phyloP scores from a whole-genome alignment of 2,797 vertebrate species.

The Huso huso region DNA sequence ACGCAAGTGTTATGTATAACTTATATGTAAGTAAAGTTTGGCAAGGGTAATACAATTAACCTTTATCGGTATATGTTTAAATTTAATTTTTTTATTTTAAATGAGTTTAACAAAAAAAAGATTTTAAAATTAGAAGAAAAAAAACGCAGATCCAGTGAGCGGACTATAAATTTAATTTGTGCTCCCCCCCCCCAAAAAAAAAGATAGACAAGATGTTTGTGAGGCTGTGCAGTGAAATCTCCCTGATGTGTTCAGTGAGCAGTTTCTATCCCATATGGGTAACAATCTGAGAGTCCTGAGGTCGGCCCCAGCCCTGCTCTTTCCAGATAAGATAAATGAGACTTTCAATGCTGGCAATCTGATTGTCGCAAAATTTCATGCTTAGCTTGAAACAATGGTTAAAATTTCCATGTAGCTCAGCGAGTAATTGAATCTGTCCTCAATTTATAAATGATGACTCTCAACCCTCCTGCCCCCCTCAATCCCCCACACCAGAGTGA shows the following conservation, averaged over 20 bases:
- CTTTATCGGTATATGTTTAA: too few relatives aligned
- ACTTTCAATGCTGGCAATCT: slow-evolving; percentile 54
- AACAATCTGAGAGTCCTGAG: slow-evolving; percentile 61
- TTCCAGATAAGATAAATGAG: slow-evolving; percentile 63
- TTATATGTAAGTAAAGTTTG: too few relatives aligned
- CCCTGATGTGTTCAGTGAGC: slow-evolving; percentile 41
- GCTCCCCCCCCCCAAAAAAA: too few relatives aligned
- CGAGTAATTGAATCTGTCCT: slow-evolving; percentile 66
- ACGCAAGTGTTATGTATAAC: slow-evolving; percentile 15
- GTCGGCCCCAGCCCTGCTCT: slow-evolving; percentile 44
- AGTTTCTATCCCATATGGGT: slow-evolving; percentile 51
- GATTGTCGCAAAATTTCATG: slow-evolving; percentile 63
- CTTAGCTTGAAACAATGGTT: slow-evolving; percentile 58
- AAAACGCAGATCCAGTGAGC: too few relatives aligned
- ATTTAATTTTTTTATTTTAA: too few relatives aligned
- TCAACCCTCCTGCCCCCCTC: slow-evolving; percentile 25
- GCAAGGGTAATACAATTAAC: too few relatives aligned
- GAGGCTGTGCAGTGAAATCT: slow-evolving; percentile 22
- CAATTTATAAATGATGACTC: slow-evolving; percentile 63
- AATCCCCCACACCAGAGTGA: slow-evolving; percentile 23
- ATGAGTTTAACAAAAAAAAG: too few relatives aligned
- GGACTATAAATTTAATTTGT: too few relatives aligned
- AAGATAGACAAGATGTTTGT: not conserved
- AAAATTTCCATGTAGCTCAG: slow-evolving; percentile 58
- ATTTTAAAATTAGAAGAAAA: too few relatives aligned